Evolutionary conservation across 2,888 invertebrate species (phyloP), one percentile per base, ranked within the genome.

Genomic region (Xanthia icteritia): DNA sequence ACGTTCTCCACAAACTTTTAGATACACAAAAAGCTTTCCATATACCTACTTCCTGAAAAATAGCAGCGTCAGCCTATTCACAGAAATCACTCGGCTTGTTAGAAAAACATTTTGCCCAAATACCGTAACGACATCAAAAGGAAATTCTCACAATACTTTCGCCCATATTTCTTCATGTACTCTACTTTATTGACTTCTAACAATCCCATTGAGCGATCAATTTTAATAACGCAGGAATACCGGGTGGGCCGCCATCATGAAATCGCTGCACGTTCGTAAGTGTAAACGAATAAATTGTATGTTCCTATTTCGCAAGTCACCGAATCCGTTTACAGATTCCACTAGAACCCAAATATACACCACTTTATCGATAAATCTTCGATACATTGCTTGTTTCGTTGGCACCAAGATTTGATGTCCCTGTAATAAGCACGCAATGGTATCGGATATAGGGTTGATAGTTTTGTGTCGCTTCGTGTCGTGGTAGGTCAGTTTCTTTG

Each of bases 231-330:
- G 79, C 64, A 51, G 56, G 65, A 81, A 79, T 86, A 60, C 77
- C 39, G 68, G 65, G 68, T 66, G 31, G 68, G 67, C 65, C 60
- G 61, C 61, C 79, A 86, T 88, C 77, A 54, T 60, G 72, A 58
- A 86, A 79, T 86, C 86, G 56, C 31, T 73, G 88, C 86, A 86
- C 88, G 88, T 88, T 58, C 77, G 42, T 75, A 81, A 88, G 77
- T 88, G 88, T 86, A 86, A 88, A 86, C 88, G 84, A 88, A 88
- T 86, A 86, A 84, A 86, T 86, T 88, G 81, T 88, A 79, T 83
- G 83, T 88, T 86, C 80, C 84, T 86, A 84, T 88, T 88, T 86
- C 86, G 86, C 86, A 84, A 86, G 88, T 86, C 86, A 84, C 88
- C 74, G 73, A 81, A 88, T 86, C 76, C 77, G 74, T 84, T 86